Conservation (phyloP, 2,888 invertebrate species). For the Trissoscelio sp. region DNA sequence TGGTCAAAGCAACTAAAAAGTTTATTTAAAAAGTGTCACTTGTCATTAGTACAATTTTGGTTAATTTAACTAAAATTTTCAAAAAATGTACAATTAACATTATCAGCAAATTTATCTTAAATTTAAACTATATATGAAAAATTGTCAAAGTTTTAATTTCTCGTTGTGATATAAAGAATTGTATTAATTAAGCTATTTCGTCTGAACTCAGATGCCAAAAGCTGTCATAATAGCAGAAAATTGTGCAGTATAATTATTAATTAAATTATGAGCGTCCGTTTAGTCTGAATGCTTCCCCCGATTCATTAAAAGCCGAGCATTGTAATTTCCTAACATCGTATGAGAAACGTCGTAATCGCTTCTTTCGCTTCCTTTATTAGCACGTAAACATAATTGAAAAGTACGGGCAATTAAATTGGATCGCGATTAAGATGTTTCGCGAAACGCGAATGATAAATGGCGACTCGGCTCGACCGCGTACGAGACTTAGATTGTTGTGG, state of each 20-base stretch:
- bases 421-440: constrained; percentile 61
- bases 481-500: constrained; percentile 52
- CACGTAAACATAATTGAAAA: constrained; percentile 43
- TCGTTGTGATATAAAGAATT: no score
- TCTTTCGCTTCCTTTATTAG: constrained; percentile 30
- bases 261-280: constrained; percentile 50
- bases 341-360: constrained; percentile 34
- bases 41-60: no score
- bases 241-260: constrained; percentile 32
- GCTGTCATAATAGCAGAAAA: constrained; percentile 18
- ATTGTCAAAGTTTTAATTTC: no score
- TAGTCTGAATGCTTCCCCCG: neutral
- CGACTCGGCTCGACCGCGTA: constrained; percentile 17
- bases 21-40: no score
- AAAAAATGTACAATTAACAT: no score
- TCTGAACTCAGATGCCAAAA: constrained; percentile 8
- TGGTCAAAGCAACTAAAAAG: no score
- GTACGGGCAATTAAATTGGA: constrained; percentile 58
- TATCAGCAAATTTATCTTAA: no score
- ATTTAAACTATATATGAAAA: no score
- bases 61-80: no score
- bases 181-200: constrained; percentile 39
- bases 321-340: constrained; percentile 7
- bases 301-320: constrained; percentile 29
- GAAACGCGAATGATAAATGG: constrained; percentile 62